Evolutionary conservation across 2,888 invertebrate genomes (phyloP), one percentile per base, ranked within the genome.

Genomic region (Osedax frankpressi): DNA sequence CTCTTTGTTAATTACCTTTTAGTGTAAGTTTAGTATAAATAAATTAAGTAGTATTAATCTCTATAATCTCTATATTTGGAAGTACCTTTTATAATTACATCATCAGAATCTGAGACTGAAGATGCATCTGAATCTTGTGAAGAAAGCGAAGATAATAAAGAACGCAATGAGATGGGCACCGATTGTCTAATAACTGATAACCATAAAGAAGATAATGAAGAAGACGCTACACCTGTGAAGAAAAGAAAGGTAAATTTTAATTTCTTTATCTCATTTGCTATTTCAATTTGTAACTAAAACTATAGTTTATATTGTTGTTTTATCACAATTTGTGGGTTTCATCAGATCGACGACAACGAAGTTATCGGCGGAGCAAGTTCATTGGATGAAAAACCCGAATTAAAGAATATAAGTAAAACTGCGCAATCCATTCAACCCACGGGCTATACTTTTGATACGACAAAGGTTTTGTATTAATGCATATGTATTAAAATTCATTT

Each of bases 401-500:
- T 94, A 82, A 92, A 92, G 84, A 92, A 93, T 86, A 94, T 94
- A 72, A 93, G 95, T 70, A 92, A 92, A 73, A 88, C 94, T 79
- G 97, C 97, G 68, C 92, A 94, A 84, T 91, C 93, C 85, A 91
- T 98, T 83, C 96, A 97, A 85, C 97, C 97, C 1, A 97, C 94
- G 84, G 97, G 97, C 82, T 94, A 94, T 82, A 98, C 97, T 27
- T 87, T 97, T 78, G 92, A 93, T 79, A 94, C 94, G 74, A 93
- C 96, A 73, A 90, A 90, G 85, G 90, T 90, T 83, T n/a, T n/a
- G n/a, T n/a, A n/a, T n/a, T n/a, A n/a, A n/a, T n/a, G n/a, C n/a
- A n/a, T n/a, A n/a, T n/a, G n/a, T n/a, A n/a, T n/a, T n/a, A n/a
- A n/a, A n/a, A n/a, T n/a, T n/a, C n/a, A n/a, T n/a, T n/a, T n/a